These are phyloP conservation scores for Calameuta filiformis DNA, from an alignment of 2,888 invertebrate species.

Conservation along the genomic window DNA sequence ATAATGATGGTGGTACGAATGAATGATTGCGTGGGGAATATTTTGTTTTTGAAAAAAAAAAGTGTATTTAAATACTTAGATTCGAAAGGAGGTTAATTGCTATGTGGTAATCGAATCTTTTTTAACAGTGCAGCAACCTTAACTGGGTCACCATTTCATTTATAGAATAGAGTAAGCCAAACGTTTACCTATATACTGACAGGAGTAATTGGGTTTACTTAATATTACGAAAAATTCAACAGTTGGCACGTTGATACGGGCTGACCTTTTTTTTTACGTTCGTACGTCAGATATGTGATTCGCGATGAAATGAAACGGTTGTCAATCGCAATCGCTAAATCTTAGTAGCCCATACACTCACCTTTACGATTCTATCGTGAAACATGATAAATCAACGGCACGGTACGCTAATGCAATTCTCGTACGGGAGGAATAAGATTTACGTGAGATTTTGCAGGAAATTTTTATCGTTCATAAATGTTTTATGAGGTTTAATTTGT, in stretches of 20 bases:
- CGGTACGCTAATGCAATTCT: background rate
- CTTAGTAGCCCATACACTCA: background rate
- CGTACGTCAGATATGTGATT: background rate
- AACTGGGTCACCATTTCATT: slow-evolving; percentile 4
- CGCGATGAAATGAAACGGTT: background rate
- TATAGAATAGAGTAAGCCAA: background rate
- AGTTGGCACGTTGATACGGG: background rate
- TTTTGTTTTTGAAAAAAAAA: background rate
- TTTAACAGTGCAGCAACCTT: background rate
- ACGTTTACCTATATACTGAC: background rate
- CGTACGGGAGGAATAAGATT: background rate
- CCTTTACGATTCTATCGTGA: background rate
- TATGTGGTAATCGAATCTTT: background rate
- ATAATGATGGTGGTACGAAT: background rate
- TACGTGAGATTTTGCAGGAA: background rate
- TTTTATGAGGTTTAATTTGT: background rate
- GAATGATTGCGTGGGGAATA: background rate
- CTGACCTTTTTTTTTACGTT: background rate
- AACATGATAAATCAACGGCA: background rate
- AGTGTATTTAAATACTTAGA: background rate
- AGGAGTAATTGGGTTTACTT: background rate
- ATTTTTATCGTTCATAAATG: background rate
- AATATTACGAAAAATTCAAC: background rate
- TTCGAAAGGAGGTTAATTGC: background rate
- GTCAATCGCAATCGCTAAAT: background rate